These are phyloP conservation scores for Chroicocephalus ridibundus DNA, from an alignment of 2,113 vertebrate species.

Conservation along the genomic window DNA sequence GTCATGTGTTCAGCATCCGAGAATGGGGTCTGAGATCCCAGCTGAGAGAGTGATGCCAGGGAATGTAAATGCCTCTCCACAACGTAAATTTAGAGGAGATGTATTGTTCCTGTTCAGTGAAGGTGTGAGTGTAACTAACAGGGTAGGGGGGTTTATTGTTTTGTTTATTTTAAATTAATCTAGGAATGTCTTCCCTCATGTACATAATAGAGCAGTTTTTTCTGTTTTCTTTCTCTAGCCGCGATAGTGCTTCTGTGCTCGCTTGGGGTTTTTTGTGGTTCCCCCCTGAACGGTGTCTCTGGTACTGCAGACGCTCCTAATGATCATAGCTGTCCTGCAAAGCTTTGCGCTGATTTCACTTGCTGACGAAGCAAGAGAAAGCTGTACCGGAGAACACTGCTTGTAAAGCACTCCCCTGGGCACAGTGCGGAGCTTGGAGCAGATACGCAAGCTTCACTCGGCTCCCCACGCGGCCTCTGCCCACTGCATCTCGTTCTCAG, in stretches of 20 bases:
- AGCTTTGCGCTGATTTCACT: background rate
- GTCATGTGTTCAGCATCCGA: background rate
- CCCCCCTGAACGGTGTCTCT: fast-evolving
- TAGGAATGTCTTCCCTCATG: background rate
- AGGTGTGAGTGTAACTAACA: background rate
- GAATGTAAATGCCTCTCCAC: background rate
- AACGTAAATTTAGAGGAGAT: background rate
- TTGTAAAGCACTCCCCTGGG: background rate
- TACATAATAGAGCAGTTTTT: background rate
- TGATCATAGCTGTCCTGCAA: background rate
- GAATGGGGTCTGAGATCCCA: background rate
- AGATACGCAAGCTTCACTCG: background rate
- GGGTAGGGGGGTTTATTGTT: background rate
- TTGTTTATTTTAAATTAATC: background rate
- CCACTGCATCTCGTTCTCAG: background rate
- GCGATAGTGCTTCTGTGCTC: background rate
- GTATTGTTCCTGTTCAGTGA: background rate
- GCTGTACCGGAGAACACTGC: background rate
- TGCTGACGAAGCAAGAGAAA: background rate
- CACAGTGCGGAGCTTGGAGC: background rate
- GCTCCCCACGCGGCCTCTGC: background rate
- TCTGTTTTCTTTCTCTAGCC: background rate
- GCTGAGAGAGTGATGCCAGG: background rate
- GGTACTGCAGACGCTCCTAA: background rate
- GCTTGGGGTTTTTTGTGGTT: background rate